A percentile compares a stretch with the other conserved stretches of the same genome.
These are phyloP conservation scores for Hirtodrosophila histrioides DNA, from an alignment of 2,888 invertebrate species.

Conservation along the genomic window DNA sequence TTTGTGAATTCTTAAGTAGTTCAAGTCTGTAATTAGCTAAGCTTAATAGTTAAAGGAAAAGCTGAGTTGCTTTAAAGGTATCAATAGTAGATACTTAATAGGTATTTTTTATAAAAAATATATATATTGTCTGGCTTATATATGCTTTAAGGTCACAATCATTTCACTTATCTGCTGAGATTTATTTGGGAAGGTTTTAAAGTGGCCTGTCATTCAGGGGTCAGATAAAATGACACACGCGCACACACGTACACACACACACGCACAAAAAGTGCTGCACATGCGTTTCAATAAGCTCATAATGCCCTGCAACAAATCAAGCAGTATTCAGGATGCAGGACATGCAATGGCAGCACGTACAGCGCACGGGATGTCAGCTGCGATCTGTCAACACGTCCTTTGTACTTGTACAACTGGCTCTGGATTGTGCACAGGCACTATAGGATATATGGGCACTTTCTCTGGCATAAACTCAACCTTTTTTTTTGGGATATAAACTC, in stretches of 20 bases:
- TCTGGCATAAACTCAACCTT: no score
- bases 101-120: background rate
- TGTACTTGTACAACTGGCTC: no score
- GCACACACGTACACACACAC: slow-evolving; percentile 12
- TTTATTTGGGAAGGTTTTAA: slow-evolving; percentile 1
- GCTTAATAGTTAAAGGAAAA: no score
- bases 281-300: slow-evolving; percentile 24
- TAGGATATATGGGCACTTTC: no score
- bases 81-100: no score
- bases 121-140: no score
- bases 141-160: slow-evolving; percentile 3
- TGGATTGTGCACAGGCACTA: no score
- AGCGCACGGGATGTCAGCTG: background rate
- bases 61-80: no score
- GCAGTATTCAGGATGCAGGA: slow-evolving; percentile 17
- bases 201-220: slow-evolving; percentile 61
- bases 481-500: no score
- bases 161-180: slow-evolving; percentile 6
- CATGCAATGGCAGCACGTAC: slow-evolving; percentile 20
- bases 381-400: slow-evolving; percentile 22
- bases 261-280: slow-evolving; percentile 1
- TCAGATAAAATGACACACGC: slow-evolving; percentile 39
- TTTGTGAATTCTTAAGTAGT: no score
- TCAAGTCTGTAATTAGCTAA: no score
- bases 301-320: slow-evolving; percentile 45